Evolutionary conservation across 2,113 vertebrate species (phyloP).

Genomic region (Cochlearius cochlearius): DNA sequence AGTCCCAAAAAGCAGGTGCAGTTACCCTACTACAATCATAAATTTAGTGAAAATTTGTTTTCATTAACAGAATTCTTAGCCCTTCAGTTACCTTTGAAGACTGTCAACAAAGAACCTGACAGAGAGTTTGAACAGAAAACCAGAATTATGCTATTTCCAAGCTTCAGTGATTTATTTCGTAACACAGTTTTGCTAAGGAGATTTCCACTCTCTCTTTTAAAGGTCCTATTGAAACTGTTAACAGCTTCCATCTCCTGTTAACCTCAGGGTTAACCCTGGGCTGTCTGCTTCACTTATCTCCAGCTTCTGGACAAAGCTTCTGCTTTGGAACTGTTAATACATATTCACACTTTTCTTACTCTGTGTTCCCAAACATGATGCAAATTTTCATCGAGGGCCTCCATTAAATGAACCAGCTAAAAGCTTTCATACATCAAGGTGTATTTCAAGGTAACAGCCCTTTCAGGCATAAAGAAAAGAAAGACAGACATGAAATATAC

Average conservation of each 20-base stretch:
- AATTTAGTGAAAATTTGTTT: neutral
- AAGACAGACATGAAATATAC: neutral
- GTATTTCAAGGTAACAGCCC: neutral
- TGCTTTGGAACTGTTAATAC: neutral
- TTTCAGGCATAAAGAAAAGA: neutral
- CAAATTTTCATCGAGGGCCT: neutral
- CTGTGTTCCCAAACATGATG: neutral
- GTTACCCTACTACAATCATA: neutral
- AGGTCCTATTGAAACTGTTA: neutral
- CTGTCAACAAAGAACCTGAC: neutral
- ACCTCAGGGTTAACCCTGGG: neutral
- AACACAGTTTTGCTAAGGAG: neutral
- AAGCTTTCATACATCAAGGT: neutral
- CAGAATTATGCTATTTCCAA: neutral
- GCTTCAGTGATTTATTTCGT: neutral
- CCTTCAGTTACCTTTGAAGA: neutral
- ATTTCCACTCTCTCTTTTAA: neutral
- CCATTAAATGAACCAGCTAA: neutral
- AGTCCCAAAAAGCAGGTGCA: neutral
- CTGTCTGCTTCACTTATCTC: neutral
- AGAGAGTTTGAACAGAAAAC: neutral
- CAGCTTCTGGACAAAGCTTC: neutral
- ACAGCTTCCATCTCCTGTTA: neutral
- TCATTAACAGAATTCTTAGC: neutral
- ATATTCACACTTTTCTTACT: neutral